phyloP scores from a whole-genome alignment of 37 sponge, comb jelly and placozoan species.

The Eunapius fragilis region DNA sequence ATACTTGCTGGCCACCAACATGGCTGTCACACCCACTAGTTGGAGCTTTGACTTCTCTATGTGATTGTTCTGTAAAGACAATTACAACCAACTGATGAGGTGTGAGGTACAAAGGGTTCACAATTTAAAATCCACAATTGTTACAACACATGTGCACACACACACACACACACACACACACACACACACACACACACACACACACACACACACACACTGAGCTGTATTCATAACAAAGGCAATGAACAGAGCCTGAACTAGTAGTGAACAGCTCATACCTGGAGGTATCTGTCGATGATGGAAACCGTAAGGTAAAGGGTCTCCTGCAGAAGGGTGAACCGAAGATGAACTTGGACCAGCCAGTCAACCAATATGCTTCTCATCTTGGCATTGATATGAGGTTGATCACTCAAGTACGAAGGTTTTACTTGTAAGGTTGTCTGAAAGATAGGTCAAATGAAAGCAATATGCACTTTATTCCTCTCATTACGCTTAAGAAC shows the following conservation, averaged over 20 bases:
- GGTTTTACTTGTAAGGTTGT: conserved; percentile 69
- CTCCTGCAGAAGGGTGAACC: conserved; percentile 89
- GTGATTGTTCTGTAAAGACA: conserved; percentile 27
- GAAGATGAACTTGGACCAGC: conserved; percentile 93
- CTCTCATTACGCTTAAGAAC: no score
- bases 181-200: no score
- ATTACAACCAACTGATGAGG: no score
- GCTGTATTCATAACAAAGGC: no score
- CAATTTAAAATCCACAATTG: no score
- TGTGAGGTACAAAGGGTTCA: no score
- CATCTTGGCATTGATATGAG: conserved; percentile 87
- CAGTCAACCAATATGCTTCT: conserved; percentile 92
- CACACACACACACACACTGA: no score
- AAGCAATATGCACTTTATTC: no score
- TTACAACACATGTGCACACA: no score
- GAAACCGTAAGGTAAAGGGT: conserved; percentile 91
- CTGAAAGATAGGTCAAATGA: conserved; percentile 35
- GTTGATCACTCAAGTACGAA: conserved; percentile 73
- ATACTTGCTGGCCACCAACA: conserved; percentile 98
- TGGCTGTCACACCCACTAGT: conserved; percentile 96
- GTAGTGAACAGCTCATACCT: conserved; percentile 43
- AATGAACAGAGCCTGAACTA: no score
- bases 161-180: no score
- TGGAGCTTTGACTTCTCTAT: conserved; percentile 83
- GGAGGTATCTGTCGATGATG: conserved; percentile 92